Evolutionary conservation across 2,888 invertebrate species (phyloP).

Genomic region (Idaea biselata): DNA sequence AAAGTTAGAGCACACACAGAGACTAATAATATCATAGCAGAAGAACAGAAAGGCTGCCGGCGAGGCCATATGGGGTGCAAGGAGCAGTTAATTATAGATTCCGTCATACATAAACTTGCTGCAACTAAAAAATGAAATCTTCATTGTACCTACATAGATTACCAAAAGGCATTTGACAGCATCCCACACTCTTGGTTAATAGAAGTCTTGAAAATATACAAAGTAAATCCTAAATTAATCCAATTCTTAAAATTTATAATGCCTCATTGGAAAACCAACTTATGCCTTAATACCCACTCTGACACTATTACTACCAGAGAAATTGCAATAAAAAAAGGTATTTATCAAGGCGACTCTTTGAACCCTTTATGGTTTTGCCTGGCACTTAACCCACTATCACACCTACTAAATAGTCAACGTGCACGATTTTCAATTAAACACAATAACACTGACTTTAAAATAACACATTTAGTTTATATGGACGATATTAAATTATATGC

Average conservation of each 20-base stretch:
- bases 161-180: slow-evolving; percentile 10
- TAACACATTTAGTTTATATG: not conserved
- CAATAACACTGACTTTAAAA: not conserved
- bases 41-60: slow-evolving; percentile 10
- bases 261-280: slow-evolving; percentile 12
- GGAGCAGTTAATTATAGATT: slow-evolving; percentile 18
- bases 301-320: slow-evolving; percentile 3
- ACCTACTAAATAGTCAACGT: slow-evolving; percentile 2
- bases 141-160: slow-evolving; percentile 5
- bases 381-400: slow-evolving; percentile 17
- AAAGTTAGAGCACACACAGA: slow-evolving; percentile 10
- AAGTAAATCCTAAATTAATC: slow-evolving; percentile 17
- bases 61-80: slow-evolving; percentile 18
- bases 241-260: slow-evolving; percentile 10
- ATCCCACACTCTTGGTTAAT: slow-evolving; percentile 18
- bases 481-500: slow-evolving; percentile 1
- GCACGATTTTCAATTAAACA: slow-evolving; percentile 8
- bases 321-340: slow-evolving; percentile 17
- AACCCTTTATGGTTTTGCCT: slow-evolving; percentile 23
- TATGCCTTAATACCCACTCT: not conserved
- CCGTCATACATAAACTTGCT: slow-evolving; percentile 8
- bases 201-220: slow-evolving; percentile 15
- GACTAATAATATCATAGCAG: slow-evolving; percentile 4
- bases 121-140: slow-evolving; percentile 1
- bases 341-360: slow-evolving; percentile 20